Base-by-base conservation (phyloP, 2,113 vertebrate genomes). In the Zosterops lateralis region DNA sequence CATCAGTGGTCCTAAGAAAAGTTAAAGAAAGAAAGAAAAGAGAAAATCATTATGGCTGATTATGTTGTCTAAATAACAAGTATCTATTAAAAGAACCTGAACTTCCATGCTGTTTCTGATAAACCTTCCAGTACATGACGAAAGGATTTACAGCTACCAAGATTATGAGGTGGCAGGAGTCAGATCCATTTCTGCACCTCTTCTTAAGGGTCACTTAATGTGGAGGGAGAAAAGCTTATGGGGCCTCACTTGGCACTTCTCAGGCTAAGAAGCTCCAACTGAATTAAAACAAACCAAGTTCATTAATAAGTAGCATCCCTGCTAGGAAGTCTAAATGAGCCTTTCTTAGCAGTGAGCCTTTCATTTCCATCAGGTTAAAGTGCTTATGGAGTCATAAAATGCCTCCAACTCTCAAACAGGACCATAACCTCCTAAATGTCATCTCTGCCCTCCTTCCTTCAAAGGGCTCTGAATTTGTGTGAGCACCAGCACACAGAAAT, bases 141-240 rank as follows among this genome's bases (percentile, higher is more conserved):
- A 82, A 93, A 96, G 96, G 97, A 96, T 97, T 97, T 97, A 96
- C 97, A 97, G 95, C 96, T 96, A 94, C 95, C 86, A 93, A 95
- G 95, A 93, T 94, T 97, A 97, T 96, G 96, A 97, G 96, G 96
- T 96, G 91, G 93, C 88, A 2, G 93, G 76, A 96, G 91, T 76
- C 94, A 83, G 96, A 96, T 97, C 91, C 90, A 77, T 96, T 95
- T 97, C 94, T 96, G 57, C 93, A 92, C 80, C 75, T 92, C 84
- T 94, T 79, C 92, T 93, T 71, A 86, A 82, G 95, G 83, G 87
- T 88, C 94, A 93, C 58, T 90, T 86, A 48, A 71, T 31, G 74
- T 64, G 71, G 47, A 90, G 53, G 83, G 83, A 88, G 58, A 14
- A 93, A 77, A 92, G 34, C 54, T 83, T 57, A 68, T 47, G 36